phyloP scores from a whole-genome alignment of 92 coral and sea anemone species.

The Ricordea florida region DNA sequence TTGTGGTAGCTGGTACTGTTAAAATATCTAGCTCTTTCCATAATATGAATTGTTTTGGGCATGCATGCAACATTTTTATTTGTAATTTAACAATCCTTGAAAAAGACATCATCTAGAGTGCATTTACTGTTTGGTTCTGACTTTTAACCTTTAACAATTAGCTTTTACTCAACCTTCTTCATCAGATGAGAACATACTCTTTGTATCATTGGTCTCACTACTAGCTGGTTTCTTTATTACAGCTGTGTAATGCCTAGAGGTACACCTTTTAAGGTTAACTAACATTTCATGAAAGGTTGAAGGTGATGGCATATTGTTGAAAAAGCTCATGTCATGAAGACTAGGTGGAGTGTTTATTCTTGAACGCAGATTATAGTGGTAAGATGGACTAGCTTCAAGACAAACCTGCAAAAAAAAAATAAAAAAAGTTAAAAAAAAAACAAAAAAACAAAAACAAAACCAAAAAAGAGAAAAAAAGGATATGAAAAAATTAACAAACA shows the following conservation, averaged over 20 bases:
- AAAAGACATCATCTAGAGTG: too few relatives aligned
- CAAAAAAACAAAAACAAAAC: not conserved
- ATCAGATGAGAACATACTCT: conserved; percentile 86
- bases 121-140: too few relatives aligned
- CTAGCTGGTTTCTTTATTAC: conserved; percentile 22
- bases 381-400: conserved; percentile 45
- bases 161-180: conserved; percentile 52
- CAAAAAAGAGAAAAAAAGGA: not conserved
- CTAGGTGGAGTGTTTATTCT: conserved; percentile 56
- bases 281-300: conserved; percentile 76
- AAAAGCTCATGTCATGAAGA: conserved; percentile 59
- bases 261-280: conserved; percentile 55
- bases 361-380: conserved; percentile 85
- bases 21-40: too few relatives aligned
- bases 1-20: too few relatives aligned
- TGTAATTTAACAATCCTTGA: too few relatives aligned
- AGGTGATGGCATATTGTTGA: conserved; percentile 77
- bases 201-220: not conserved
- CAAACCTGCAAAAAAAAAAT: conserved; percentile 10
- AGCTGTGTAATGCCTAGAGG: conserved; percentile 57
- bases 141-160: too few relatives aligned
- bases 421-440: not conserved
- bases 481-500: not conserved
- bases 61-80: too few relatives aligned
- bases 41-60: too few relatives aligned